These are phyloP conservation scores for Momotus momota DNA, from an alignment of 2,797 vertebrate species.

Conservation along the genomic window DNA sequence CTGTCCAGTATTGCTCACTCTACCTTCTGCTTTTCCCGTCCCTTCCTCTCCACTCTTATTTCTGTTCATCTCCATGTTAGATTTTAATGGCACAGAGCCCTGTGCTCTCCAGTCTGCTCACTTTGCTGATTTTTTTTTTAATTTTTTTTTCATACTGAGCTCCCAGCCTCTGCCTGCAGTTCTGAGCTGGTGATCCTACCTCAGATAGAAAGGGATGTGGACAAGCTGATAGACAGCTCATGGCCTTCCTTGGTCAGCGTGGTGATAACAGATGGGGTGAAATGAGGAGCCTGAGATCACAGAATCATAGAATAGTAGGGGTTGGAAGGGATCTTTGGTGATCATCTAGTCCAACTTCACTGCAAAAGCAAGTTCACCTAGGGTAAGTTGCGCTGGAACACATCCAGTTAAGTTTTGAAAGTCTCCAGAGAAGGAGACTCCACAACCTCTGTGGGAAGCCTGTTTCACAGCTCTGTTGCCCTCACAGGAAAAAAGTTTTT, in stretches of 20 bases:
- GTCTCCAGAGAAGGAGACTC: not conserved
- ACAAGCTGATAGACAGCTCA: not conserved
- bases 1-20: not conserved
- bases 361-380: not conserved
- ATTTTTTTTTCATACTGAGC: no score
- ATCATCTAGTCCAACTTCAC: not conserved
- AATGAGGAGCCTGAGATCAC: not conserved
- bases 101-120: not conserved
- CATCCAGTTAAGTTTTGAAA: not conserved
- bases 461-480: not conserved
- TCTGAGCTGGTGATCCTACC: not conserved
- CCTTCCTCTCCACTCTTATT: not conserved
- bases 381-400: not conserved
- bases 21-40: not conserved
- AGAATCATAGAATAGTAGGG: not conserved
- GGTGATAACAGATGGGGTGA: rapidly evolving
- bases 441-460: not conserved
- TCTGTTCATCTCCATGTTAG: rapidly evolving
- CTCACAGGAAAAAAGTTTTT: not conserved
- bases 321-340: not conserved
- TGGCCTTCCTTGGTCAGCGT: rapidly evolving
- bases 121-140: no score
- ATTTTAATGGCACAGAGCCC: not conserved
- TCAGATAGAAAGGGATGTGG: not conserved
- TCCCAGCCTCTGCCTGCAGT: not conserved